phyloP scores from a whole-genome alignment of 1,140 invertebrate genomes.

The Apocrypta bakeri region DNA sequence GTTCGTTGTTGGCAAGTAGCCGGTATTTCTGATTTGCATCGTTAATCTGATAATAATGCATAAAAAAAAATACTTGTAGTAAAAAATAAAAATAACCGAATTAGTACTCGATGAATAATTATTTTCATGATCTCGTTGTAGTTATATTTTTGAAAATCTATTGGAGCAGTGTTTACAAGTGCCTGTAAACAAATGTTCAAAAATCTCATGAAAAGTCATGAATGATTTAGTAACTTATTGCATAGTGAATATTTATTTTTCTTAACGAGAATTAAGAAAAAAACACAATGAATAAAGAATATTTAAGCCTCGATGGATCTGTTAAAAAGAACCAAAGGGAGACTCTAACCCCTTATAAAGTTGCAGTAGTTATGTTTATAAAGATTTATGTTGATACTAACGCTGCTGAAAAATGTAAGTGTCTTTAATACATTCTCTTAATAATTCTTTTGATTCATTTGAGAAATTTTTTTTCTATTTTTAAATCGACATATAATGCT shows the following conservation, averaged over 20 bases:
- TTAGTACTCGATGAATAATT: background rate
- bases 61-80: background rate
- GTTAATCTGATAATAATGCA: background rate
- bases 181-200: too few relatives aligned
- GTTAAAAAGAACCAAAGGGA: constrained; percentile 68
- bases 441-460: too few relatives aligned
- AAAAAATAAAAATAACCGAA: background rate
- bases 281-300: constrained; percentile 69
- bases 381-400: constrained; percentile 72
- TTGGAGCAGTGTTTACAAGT: too few relatives aligned
- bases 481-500: too few relatives aligned
- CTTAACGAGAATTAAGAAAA: background rate
- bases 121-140: background rate
- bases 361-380: constrained; percentile 75
- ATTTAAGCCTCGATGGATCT: constrained; percentile 66
- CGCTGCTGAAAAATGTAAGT: constrained; percentile 71
- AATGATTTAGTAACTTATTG: background rate
- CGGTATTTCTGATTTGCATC: background rate
- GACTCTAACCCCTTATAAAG: constrained; percentile 76
- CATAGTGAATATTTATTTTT: background rate
- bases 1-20: background rate
- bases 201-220: too few relatives aligned
- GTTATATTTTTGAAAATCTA: background rate
- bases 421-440: too few relatives aligned
- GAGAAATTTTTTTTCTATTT: too few relatives aligned